phyloP scores from a whole-genome alignment of 2,113 vertebrate genomes.

The Odontesthes bonariensis region DNA sequence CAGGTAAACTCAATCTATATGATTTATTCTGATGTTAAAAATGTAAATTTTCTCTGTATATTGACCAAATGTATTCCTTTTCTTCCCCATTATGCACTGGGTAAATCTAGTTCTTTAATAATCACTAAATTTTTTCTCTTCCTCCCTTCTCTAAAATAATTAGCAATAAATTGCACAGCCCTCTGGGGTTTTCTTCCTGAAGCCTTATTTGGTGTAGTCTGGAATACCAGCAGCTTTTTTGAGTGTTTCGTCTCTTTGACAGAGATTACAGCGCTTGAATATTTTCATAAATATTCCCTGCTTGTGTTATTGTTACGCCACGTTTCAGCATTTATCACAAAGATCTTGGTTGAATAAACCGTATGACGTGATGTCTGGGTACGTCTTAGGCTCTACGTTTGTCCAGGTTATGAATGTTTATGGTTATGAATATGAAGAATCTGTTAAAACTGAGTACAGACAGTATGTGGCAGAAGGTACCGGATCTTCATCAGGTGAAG shows the following conservation, averaged over 20 bases:
- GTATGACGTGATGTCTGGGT: slow-evolving; percentile 6
- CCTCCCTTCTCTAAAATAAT: neutral
- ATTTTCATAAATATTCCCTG: neutral
- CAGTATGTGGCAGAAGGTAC: neutral
- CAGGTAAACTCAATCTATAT: neutral
- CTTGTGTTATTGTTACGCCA: neutral
- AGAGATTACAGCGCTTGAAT: neutral
- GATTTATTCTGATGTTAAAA: neutral
- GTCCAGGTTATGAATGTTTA: neutral
- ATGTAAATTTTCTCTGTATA: neutral
- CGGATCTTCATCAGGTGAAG: neutral
- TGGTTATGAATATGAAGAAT: neutral
- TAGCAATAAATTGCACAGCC: neutral
- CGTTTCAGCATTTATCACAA: neutral
- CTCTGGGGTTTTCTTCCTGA: neutral
- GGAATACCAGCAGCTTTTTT: neutral
- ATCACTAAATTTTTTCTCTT: neutral
- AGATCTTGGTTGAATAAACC: neutral
- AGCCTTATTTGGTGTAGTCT: neutral
- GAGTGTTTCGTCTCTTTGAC: neutral
- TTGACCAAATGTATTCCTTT: no score
- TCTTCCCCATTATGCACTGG: neutral
- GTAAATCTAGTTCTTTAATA: neutral
- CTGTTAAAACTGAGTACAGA: neutral
- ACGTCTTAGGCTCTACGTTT: neutral